Percentiles rank a stretch among this genome's conserved stretches.
These are phyloP conservation scores for Mus spicilegus DNA, from an alignment of 2,113 vertebrate species.

Conservation along the genomic window DNA sequence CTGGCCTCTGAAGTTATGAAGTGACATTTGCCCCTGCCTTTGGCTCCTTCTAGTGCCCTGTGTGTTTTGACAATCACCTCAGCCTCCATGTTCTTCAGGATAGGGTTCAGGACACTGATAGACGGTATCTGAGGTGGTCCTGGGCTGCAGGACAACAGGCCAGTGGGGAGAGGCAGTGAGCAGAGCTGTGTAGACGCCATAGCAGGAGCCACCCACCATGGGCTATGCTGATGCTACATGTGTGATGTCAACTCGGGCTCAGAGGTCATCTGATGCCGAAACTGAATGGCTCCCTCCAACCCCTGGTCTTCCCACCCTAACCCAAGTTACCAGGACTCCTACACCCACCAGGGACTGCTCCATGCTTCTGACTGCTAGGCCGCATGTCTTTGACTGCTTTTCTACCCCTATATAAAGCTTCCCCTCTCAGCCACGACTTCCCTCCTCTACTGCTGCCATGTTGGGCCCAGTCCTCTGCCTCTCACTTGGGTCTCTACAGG, in stretches of 20 bases:
- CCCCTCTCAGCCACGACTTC: too few relatives aligned
- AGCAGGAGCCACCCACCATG: not conserved
- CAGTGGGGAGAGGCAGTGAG: not conserved
- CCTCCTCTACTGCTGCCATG: rapidly evolving
- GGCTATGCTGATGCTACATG: not conserved
- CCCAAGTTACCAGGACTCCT: not conserved
- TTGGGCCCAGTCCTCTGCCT: not conserved
- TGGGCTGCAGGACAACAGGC: not conserved
- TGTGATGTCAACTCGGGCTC: rapidly evolving
- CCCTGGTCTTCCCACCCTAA: not conserved
- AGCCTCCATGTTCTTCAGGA: not conserved
- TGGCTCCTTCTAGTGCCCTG: not conserved
- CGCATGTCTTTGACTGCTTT: not conserved
- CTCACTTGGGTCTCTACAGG: not conserved
- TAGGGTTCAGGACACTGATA: not conserved
- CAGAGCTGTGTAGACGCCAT: not conserved
- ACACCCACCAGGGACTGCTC: rapidly evolving
- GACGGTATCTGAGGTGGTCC: not conserved
- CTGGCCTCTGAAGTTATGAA: not conserved
- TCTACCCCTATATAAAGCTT: not conserved
- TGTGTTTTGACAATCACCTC: not conserved
- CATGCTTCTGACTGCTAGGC: not conserved
- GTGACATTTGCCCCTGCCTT: not conserved
- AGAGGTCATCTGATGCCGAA: not conserved
- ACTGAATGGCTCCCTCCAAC: not conserved